phyloP scores from a whole-genome alignment of 2,888 invertebrate species.

The Candidula unifasciata region DNA sequence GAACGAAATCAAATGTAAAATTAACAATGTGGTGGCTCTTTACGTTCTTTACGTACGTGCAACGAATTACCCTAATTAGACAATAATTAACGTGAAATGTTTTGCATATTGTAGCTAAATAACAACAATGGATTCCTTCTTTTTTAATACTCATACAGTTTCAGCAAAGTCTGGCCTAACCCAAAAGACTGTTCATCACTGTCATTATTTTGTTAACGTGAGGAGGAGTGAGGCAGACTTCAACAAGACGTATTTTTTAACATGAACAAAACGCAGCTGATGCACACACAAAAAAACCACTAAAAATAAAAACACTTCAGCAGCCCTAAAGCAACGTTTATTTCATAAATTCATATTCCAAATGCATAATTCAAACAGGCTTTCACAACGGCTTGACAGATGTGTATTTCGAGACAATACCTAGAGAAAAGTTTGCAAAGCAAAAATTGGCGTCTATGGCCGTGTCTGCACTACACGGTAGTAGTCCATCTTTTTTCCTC shows the following conservation, averaged over 20 bases:
- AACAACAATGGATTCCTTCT: too few species aligned
- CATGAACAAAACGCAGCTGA: background rate
- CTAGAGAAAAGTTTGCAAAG: constrained; percentile 1
- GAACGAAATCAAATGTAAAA: too few species aligned
- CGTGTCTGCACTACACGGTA: constrained; percentile 34
- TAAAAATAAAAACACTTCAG: background rate
- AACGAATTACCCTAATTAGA: background rate
- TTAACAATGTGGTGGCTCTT: too few species aligned
- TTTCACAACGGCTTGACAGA: background rate
- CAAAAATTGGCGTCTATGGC: background rate
- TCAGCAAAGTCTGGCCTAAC: too few species aligned
- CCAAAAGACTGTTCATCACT: too few species aligned
- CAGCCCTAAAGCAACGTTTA: background rate
- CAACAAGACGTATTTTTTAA: too few species aligned
- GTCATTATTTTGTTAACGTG: too few species aligned
- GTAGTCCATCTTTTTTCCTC: constrained; percentile 6
- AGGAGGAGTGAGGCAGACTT: too few species aligned
- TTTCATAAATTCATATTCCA: background rate
- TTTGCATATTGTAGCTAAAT: too few species aligned
- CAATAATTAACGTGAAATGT: too few species aligned
- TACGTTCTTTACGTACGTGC: too few species aligned
- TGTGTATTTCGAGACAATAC: background rate
- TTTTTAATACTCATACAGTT: too few species aligned
- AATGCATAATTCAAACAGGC: background rate
- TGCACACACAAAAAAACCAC: background rate